Percentiles rank a stretch among this genome's conserved stretches.
phyloP scores from a whole-genome alignment of 2,888 invertebrate genomes.

The Thyatira batis region DNA sequence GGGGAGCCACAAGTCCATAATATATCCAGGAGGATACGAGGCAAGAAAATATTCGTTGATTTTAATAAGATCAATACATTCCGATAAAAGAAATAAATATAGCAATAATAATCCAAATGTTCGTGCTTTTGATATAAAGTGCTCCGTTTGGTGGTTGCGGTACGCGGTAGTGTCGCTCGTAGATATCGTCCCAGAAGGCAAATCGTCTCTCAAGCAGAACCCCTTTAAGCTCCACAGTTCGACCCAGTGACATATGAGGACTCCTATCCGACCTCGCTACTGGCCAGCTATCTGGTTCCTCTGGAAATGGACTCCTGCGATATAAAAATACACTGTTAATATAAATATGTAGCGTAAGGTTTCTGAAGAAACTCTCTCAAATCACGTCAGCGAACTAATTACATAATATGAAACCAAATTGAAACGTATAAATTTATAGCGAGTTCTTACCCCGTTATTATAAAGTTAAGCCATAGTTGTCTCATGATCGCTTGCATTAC shows the following conservation, averaged over 20 bases:
- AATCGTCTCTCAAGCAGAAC: constrained; percentile 29
- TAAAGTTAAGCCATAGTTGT: constrained; percentile 36
- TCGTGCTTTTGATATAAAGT: no score
- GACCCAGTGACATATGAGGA: constrained; percentile 44
- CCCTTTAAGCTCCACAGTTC: constrained; percentile 27
- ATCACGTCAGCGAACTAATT: constrained; percentile 3
- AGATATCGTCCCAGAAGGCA: constrained; percentile 49
- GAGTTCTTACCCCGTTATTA: constrained; percentile 35
- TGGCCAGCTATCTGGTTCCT: constrained; percentile 40
- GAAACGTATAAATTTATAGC: no score
- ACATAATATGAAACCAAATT: no score
- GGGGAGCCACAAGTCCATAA: no score
- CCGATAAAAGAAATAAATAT: no score
- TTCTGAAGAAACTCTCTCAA: no score
- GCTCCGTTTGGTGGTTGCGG: constrained; percentile 39
- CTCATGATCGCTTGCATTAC: constrained; percentile 27
- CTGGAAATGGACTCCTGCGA: constrained; percentile 46
- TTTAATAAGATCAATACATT: no score
- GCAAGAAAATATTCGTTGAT: no score
- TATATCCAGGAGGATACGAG: no score
- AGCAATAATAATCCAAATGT: no score
- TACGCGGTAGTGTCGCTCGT: constrained; percentile 36
- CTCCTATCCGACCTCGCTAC: constrained; percentile 25
- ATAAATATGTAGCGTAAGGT: no score
- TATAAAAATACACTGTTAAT: no score